These are phyloP conservation scores for Zaprionus camerounensis DNA, from an alignment of 1,140 invertebrate species.

Conservation along the genomic window DNA sequence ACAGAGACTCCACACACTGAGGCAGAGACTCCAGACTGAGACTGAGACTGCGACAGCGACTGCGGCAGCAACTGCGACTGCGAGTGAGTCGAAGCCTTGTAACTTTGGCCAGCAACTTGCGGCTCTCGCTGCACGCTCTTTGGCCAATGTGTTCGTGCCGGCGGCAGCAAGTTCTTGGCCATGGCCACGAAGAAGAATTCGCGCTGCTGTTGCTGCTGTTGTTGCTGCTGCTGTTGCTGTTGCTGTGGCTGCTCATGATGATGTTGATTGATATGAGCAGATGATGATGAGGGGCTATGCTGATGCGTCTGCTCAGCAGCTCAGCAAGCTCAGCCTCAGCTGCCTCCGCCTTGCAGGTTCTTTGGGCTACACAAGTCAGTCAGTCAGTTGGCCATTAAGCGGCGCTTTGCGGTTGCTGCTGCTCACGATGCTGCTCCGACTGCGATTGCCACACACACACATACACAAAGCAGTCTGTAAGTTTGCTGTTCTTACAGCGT, in stretches of 20 bases:
- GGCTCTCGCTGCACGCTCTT: slow-evolving; percentile 65
- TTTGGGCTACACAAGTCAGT: slow-evolving; percentile 55
- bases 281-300: slow-evolving; percentile 48
- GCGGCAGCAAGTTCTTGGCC: slow-evolving; percentile 71
- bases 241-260: slow-evolving; percentile 26
- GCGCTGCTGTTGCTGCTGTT: slow-evolving; percentile 42
- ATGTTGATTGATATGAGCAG: slow-evolving; percentile 50
- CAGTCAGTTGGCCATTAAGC: slow-evolving; percentile 80
- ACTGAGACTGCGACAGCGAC: slow-evolving; percentile 16
- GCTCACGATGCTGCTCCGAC: slow-evolving; percentile 16
- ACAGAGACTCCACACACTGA: slow-evolving; percentile 9
- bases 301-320: slow-evolving; percentile 34
- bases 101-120: slow-evolving; percentile 68
- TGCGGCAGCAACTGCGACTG: slow-evolving; percentile 16
- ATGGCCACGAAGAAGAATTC: slow-evolving; percentile 71
- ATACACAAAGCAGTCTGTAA: not conserved
- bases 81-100: slow-evolving; percentile 54
- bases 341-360: slow-evolving; percentile 28
- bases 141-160: slow-evolving; percentile 59
- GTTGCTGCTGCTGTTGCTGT: slow-evolving; percentile 15
- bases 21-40: slow-evolving; percentile 23
- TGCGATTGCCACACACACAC: slow-evolving; percentile 2
- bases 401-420: slow-evolving; percentile 74
- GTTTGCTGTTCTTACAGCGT: slow-evolving; percentile 24
- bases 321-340: not conserved